Conservation (phyloP, 2,797 vertebrate species). For the Intellagama lesueurii region DNA sequence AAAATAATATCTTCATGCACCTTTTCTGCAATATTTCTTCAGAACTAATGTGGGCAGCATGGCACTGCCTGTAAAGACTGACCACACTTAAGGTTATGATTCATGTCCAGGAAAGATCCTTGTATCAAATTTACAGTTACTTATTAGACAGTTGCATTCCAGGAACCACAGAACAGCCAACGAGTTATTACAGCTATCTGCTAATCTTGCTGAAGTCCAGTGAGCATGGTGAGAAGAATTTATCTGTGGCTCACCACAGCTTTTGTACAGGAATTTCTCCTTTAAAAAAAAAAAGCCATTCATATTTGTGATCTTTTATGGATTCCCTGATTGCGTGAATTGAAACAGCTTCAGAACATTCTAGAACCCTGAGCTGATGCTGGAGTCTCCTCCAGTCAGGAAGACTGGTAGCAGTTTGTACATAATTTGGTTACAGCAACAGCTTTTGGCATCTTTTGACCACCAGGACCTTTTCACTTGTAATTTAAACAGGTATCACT, state of each 20-base stretch:
- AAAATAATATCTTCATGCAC: background rate
- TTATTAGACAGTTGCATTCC: background rate
- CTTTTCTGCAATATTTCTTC: background rate
- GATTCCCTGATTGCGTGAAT: background rate
- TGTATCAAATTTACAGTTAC: background rate
- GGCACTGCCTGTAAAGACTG: background rate
- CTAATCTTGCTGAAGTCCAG: background rate
- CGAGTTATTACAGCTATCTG: background rate
- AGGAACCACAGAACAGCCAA: background rate
- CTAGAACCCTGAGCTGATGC: background rate
- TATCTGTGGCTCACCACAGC: background rate
- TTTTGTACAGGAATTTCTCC: background rate
- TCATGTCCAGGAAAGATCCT: background rate
- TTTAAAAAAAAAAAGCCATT: background rate
- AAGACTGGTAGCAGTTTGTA: background rate
- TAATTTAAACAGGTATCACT: background rate
- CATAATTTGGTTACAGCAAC: background rate
- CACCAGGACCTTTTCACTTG: background rate
- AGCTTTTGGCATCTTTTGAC: background rate
- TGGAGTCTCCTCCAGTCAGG: background rate
- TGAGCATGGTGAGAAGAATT: background rate
- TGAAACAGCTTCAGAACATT: background rate
- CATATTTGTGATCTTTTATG: background rate
- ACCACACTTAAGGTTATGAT: background rate
- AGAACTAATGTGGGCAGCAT: background rate